phyloP scores from a whole-genome alignment of 1,140 invertebrate species.

The Orchestia grillus region DNA sequence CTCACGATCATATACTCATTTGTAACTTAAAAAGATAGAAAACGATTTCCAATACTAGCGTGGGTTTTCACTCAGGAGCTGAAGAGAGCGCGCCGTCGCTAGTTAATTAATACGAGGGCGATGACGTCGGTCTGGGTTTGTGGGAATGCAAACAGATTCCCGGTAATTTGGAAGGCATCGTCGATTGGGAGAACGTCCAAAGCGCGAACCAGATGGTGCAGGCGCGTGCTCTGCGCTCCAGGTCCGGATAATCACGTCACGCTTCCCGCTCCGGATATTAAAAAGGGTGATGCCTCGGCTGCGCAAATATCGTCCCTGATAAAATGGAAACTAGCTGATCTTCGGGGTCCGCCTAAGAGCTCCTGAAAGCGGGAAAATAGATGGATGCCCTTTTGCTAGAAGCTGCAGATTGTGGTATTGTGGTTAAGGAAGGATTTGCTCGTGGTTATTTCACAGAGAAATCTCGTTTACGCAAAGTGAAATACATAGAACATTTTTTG shows the following conservation, averaged over 20 bases:
- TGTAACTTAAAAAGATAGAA: not conserved
- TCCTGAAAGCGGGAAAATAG: not conserved
- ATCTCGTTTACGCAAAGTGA: no score
- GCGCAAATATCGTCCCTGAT: conserved; percentile 25
- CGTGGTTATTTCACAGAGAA: no score
- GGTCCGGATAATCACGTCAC: conserved; percentile 35
- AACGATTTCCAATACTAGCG: not conserved
- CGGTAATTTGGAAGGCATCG: conserved; percentile 10
- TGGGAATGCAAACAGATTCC: conserved; percentile 40
- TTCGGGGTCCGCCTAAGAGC: not conserved
- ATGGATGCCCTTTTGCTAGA: not conserved
- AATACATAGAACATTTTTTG: no score
- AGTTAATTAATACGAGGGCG: conserved; percentile 4
- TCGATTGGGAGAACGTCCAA: not conserved
- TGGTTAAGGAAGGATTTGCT: not conserved
- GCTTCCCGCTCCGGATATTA: conserved; percentile 46
- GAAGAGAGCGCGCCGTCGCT: not conserved
- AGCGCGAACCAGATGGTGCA: not conserved
- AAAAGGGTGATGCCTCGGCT: conserved; percentile 37
- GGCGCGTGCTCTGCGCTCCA: conserved; percentile 7
- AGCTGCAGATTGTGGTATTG: not conserved
- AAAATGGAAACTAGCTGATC: conserved; percentile 23
- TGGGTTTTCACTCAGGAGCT: not conserved
- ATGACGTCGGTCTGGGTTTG: not conserved
- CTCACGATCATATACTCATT: no score